Evolutionary conservation across 2,113 vertebrate species (phyloP).

Genomic region (Pavo muticus): DNA sequence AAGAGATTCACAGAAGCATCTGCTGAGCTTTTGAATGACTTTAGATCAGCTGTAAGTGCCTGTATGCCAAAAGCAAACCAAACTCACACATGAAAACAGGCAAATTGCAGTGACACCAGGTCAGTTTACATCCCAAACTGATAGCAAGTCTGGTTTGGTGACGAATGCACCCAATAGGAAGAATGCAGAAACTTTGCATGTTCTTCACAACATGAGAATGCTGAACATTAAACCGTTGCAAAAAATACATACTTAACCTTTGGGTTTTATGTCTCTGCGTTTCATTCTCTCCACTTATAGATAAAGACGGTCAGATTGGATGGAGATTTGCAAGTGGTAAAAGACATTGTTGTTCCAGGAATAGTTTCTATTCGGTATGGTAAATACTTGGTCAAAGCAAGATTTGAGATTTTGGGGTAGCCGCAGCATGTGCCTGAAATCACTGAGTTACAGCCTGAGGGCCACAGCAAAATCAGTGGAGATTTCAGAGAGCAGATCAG

Average conservation of each 20-base stretch:
- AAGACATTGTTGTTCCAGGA: not conserved
- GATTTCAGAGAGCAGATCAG: not conserved
- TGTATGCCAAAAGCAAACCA: not conserved
- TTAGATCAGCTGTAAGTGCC: not conserved
- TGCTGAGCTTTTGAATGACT: conserved; percentile 31
- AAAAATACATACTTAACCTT: not conserved
- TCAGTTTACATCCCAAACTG: not conserved
- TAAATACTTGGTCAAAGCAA: not conserved
- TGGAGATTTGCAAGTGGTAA: not conserved
- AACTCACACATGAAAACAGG: not conserved
- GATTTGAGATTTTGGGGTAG: not conserved
- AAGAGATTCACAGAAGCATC: conserved; percentile 25
- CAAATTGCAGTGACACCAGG: not conserved
- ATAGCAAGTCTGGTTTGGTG: not conserved
- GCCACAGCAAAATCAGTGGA: not conserved
- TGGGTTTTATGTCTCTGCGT: not conserved
- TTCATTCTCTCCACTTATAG: not conserved
- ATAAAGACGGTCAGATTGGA: not conserved
- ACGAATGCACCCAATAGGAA: not conserved
- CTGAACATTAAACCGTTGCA: not conserved
- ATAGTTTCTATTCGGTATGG: not conserved
- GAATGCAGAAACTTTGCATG: not conserved
- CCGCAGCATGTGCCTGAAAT: not conserved
- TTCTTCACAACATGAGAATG: not conserved
- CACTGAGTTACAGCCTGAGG: not conserved